These are phyloP conservation scores for Amphiprion ocellaris DNA, from an alignment of 2,113 vertebrate species.

Conservation along the genomic window DNA sequence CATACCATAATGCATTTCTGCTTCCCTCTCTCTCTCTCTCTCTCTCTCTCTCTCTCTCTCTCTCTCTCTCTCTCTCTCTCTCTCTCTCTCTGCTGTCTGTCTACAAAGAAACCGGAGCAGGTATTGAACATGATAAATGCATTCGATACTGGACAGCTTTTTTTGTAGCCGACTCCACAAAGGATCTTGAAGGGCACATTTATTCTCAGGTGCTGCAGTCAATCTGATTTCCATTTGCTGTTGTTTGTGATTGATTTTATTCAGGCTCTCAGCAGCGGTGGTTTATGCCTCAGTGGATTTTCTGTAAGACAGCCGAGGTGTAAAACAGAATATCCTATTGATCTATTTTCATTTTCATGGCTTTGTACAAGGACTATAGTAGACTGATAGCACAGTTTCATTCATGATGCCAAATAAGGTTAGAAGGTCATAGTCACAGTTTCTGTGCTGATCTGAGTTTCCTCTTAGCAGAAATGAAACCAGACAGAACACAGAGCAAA, in stretches of 20 bases:
- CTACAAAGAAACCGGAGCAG: not conserved
- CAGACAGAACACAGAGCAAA: too few species aligned
- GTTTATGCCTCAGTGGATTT: conserved; percentile 20
- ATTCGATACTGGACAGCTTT: conserved; percentile 17
- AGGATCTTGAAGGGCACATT: conserved; percentile 47
- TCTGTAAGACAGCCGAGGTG: conserved; percentile 20
- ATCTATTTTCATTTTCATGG: conserved; percentile 23
- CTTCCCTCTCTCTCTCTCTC: not conserved
- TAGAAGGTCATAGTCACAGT: not conserved
- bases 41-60: not conserved
- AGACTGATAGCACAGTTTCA: conserved; percentile 13
- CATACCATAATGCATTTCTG: not conserved
- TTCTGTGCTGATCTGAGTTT: not conserved
- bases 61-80: not conserved
- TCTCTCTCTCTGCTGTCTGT: not conserved
- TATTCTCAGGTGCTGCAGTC: conserved; percentile 44
- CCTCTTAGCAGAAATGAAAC: not conserved
- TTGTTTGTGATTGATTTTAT: conserved; percentile 60
- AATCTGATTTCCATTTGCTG: conserved; percentile 48
- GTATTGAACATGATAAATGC: conserved; percentile 26
- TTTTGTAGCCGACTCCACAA: conserved; percentile 19
- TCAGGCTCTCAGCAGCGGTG: not conserved
- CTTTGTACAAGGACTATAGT: conserved; percentile 4
- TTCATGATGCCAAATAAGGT: not conserved
- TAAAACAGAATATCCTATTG: conserved; percentile 52